These are phyloP conservation scores for Subacronicta megacephala DNA, from an alignment of 2,888 invertebrate species.

Conservation along the genomic window DNA sequence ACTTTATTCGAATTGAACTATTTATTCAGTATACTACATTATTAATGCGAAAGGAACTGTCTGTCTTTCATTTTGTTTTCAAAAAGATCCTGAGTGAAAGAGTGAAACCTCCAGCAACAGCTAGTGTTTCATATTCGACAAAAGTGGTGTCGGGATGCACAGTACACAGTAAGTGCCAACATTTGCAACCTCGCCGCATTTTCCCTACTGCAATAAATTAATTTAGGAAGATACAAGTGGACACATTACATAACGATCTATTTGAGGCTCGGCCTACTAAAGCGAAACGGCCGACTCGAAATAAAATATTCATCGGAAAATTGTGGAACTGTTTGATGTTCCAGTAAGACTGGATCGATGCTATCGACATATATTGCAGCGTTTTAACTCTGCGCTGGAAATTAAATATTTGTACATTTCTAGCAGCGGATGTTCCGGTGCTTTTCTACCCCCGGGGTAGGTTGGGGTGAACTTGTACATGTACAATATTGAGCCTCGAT, in stretches of 20 bases:
- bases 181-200: background rate
- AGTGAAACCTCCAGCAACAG: no score
- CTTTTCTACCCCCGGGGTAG: slow-evolving; percentile 4
- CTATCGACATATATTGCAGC: slow-evolving; percentile 28
- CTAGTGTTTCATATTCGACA: no score
- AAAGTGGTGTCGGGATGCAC: no score
- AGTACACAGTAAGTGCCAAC: no score
- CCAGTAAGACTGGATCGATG: slow-evolving; percentile 25
- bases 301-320: slow-evolving; percentile 42
- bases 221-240: background rate
- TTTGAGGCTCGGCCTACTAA: background rate
- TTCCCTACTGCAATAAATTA: background rate
- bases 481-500: slow-evolving; percentile 35
- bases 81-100: no score
- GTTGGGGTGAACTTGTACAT: slow-evolving; percentile 4
- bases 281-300: slow-evolving; percentile 6
- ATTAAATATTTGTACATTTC: slow-evolving; percentile 46
- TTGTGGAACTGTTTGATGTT: slow-evolving; percentile 21
- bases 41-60: no score
- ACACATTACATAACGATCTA: slow-evolving; percentile 1
- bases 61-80: no score
- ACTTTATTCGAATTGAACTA: no score
- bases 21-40: no score
- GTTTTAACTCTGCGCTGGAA: slow-evolving; percentile 32
- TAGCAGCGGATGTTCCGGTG: slow-evolving; percentile 16